phyloP scores from a whole-genome alignment of 2,113 vertebrate species.

The Spizaetus ornatus region DNA sequence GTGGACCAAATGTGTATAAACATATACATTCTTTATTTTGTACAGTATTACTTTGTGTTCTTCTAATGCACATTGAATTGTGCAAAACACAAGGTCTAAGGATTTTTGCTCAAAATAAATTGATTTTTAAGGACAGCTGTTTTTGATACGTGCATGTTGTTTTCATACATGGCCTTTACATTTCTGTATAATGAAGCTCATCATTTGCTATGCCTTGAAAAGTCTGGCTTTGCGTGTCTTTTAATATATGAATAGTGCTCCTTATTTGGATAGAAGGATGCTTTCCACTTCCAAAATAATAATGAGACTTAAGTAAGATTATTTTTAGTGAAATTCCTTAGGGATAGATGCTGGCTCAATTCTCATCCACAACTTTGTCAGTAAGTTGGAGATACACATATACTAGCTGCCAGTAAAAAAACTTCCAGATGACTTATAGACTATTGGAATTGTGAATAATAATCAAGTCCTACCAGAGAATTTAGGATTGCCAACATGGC shows the following conservation, averaged over 20 bases:
- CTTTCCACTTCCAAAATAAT: not conserved
- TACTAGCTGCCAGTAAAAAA: not conserved
- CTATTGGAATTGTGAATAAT: not conserved
- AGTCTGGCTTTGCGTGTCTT: not conserved
- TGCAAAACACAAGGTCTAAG: not conserved
- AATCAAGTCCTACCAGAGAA: not conserved
- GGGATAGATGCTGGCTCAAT: not conserved
- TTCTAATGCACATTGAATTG: not conserved
- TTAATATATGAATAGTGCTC: not conserved
- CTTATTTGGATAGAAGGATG: not conserved
- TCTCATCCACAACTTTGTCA: not conserved
- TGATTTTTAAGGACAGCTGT: fast-evolving
- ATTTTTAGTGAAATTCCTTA: not conserved
- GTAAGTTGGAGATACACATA: not conserved
- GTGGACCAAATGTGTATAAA: not conserved
- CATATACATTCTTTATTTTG: not conserved
- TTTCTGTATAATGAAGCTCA: not conserved
- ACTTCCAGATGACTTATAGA: not conserved
- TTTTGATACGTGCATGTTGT: not conserved
- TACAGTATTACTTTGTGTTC: not conserved
- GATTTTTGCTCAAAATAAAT: not conserved
- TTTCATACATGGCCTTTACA: not conserved
- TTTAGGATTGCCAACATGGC: not conserved
- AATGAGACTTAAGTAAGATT: not conserved
- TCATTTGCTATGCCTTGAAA: not conserved